phyloP scores from a whole-genome alignment of 2,888 invertebrate species.

The Conus canariensis region DNA sequence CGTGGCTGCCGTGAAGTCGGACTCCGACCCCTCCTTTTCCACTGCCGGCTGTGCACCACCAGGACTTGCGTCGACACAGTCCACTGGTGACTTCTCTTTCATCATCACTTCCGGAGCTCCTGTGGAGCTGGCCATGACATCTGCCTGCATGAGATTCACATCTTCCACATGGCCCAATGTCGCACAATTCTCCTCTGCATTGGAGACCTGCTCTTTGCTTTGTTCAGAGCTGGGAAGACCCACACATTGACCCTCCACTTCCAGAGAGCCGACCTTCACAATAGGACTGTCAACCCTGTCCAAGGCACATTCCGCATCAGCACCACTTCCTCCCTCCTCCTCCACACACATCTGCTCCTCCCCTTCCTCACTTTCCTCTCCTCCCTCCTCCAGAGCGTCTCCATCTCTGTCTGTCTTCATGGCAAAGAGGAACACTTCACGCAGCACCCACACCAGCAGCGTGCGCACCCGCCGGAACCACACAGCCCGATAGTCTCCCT shows the following conservation, averaged over 20 bases:
- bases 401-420: background rate
- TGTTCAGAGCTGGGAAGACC: no score
- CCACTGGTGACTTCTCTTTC: no score
- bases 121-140: background rate
- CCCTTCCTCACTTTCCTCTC: background rate
- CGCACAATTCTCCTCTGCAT: no score
- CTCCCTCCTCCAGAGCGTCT: background rate
- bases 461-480: slow-evolving; percentile 27
- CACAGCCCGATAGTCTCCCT: slow-evolving; percentile 28
- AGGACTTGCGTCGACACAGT: background rate
- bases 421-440: slow-evolving; percentile 33
- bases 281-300: no score
- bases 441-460: slow-evolving; percentile 12
- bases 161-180: no score
- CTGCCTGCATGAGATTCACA: no score
- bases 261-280: no score
- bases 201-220: no score
- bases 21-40: background rate
- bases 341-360: background rate
- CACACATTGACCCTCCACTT: no score
- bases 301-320: no score
- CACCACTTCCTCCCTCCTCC: background rate
- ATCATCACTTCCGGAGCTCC: background rate
- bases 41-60: background rate
- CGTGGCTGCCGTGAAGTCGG: no score